Percentiles rank a stretch among this genome's conserved stretches.
phyloP scores from a whole-genome alignment of 1,140 invertebrate genomes.

The Drosophila jambulina region DNA sequence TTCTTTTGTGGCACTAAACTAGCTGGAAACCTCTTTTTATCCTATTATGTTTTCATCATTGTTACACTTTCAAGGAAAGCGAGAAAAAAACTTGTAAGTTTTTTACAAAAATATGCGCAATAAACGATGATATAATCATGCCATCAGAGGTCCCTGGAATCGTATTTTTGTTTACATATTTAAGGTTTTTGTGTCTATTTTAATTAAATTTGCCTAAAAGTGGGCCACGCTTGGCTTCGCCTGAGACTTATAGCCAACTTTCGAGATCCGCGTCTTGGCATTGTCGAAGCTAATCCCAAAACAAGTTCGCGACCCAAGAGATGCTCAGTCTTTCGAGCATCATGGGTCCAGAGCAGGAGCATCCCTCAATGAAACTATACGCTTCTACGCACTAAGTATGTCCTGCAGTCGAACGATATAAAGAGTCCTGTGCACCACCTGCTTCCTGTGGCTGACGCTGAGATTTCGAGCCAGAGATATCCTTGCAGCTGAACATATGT shows the following conservation, averaged over 20 bases:
- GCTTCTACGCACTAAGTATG: conserved; percentile 41
- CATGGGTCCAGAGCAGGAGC: conserved; percentile 8
- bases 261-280: conserved; percentile 14
- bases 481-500: conserved; percentile 44
- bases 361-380: conserved; percentile 43
- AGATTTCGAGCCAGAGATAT: conserved; percentile 39
- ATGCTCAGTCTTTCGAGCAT: not conserved
- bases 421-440: conserved; percentile 43
- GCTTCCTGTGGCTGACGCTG: conserved; percentile 46
- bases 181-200: conserved; percentile 8
- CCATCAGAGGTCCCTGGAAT: conserved; percentile 6
- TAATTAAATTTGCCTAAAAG: conserved; percentile 35
- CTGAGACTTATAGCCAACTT: conserved; percentile 11
- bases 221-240: not conserved
- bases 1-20: conserved; percentile 44
- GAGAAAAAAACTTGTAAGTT: conserved; percentile 14
- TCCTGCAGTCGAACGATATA: conserved; percentile 28
- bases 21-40: conserved; percentile 25
- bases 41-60: conserved; percentile 38
- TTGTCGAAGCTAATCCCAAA: conserved; percentile 20
- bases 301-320: conserved; percentile 14
- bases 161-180: conserved; percentile 9
- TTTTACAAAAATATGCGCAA: conserved; percentile 19
- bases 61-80: conserved; percentile 23
- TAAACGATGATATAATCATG: conserved; percentile 16